These are phyloP conservation scores for Pygmarrhopalites habei DNA, from an alignment of 1,140 invertebrate species.

Conservation along the genomic window DNA sequence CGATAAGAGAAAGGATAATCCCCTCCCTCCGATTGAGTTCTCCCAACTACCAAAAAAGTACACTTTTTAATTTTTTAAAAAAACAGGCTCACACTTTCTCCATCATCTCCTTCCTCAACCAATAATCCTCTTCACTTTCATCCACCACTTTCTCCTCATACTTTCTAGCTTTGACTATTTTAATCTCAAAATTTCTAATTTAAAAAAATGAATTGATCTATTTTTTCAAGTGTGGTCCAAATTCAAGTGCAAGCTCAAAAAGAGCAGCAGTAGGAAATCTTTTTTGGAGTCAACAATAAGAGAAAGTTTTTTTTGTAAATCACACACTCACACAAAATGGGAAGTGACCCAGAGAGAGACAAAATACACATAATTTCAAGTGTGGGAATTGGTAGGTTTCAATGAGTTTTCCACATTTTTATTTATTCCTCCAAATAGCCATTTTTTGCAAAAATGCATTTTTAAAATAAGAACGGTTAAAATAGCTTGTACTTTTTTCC, in stretches of 20 bases:
- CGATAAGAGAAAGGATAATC: conserved; percentile 12
- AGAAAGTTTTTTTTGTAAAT: no score
- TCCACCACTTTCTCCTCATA: background rate
- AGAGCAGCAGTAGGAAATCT: conserved; percentile 18
- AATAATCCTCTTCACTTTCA: background rate
- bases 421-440: no score
- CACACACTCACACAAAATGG: no score
- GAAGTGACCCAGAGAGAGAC: no score
- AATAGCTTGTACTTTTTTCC: no score
- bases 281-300: no score
- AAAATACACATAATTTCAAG: no score
- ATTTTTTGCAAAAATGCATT: no score
- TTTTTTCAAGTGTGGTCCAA: conserved; percentile 18
- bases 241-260: conserved; percentile 23
- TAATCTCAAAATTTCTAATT: background rate
- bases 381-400: no score
- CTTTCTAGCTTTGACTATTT: conserved; percentile 1
- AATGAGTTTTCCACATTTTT: no score
- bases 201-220: background rate
- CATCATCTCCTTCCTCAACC: background rate
- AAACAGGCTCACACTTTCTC: background rate
- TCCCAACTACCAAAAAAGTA: conserved; percentile 25
- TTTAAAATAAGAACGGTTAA: no score
- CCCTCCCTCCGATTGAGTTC: conserved; percentile 28
- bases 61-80: conserved; percentile 7